A percentile compares a stretch with the other conserved stretches of the same genome.
Evolutionary conservation across 1,140 invertebrate species (phyloP).

Genomic region (Aradophagus sp.): DNA sequence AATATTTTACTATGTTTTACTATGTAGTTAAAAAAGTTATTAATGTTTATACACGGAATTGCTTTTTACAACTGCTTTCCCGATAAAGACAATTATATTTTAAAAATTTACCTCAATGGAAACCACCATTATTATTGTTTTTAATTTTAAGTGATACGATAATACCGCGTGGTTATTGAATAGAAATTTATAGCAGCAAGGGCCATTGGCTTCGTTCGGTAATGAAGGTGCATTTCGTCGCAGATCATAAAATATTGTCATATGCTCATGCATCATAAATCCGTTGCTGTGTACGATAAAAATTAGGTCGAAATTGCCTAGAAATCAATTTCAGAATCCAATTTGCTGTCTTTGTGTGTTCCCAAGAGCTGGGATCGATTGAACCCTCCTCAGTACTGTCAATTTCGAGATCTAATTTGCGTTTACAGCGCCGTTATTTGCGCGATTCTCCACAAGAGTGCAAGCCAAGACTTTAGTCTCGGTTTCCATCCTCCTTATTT

Average conservation of each 20-base stretch:
- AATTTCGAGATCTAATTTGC: slow-evolving; percentile 58
- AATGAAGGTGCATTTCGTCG: too few relatives aligned
- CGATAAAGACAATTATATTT: too few relatives aligned
- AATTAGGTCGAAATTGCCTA: slow-evolving; percentile 57
- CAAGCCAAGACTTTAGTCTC: slow-evolving; percentile 36
- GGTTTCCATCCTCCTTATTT: slow-evolving; percentile 8
- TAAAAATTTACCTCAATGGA: too few relatives aligned
- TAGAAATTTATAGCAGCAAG: too few relatives aligned
- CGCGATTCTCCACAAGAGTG: slow-evolving; percentile 32
- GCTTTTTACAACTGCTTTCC: too few relatives aligned
- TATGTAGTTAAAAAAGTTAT: too few relatives aligned
- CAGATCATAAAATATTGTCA: slow-evolving; percentile 29
- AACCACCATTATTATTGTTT: too few relatives aligned
- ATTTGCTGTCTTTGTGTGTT: slow-evolving; percentile 54
- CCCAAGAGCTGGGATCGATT: slow-evolving; percentile 42
- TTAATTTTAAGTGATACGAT: too few relatives aligned
- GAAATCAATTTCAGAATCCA: slow-evolving; percentile 58
- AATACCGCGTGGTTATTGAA: too few relatives aligned
- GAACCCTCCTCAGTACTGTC: slow-evolving; percentile 36
- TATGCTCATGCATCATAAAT: slow-evolving; percentile 34
- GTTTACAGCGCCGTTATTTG: slow-evolving; percentile 49
- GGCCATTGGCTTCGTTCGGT: too few relatives aligned
- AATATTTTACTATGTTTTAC: too few relatives aligned
- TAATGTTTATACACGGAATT: too few relatives aligned
- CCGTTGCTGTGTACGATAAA: slow-evolving; percentile 31